phyloP scores from a whole-genome alignment of 2,888 invertebrate genomes.

The Drosophila quinaria region DNA sequence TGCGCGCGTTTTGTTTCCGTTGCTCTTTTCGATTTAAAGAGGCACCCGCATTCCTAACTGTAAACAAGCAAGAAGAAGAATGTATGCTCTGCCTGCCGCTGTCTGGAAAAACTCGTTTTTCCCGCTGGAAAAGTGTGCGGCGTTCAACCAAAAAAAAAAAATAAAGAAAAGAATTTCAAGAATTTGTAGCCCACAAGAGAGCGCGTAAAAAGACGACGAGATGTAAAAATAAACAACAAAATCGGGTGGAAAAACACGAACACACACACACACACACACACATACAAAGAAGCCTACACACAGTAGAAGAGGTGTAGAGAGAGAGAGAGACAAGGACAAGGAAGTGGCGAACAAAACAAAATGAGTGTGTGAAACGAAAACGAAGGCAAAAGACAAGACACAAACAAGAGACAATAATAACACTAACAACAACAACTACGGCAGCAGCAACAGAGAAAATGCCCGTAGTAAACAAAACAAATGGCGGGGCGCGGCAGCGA shows the following conservation, averaged over 20 bases:
- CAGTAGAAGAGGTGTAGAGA: conserved; percentile 13
- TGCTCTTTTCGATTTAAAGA: conserved; percentile 64
- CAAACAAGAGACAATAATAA: conserved; percentile 58
- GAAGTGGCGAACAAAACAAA: conserved; percentile 69
- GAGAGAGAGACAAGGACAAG: conserved; percentile 57
- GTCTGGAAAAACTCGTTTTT: conserved; percentile 80
- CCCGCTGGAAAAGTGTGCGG: conserved; percentile 77
- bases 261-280: no score
- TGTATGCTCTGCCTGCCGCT: conserved; percentile 54
- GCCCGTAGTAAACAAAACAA: conserved; percentile 62
- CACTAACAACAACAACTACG: conserved; percentile 37
- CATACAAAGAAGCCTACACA: conserved; percentile 1
- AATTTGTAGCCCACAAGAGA: conserved; percentile 69
- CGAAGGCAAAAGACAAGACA: conserved; percentile 63
- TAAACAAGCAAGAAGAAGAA: conserved; percentile 76
- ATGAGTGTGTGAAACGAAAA: conserved; percentile 53
- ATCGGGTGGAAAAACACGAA: conserved; percentile 60
- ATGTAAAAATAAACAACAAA: conserved; percentile 62
- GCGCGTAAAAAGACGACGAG: conserved; percentile 47
- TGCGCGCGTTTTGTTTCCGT: conserved; percentile 45
- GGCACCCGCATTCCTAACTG: conserved; percentile 76
- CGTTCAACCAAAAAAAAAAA: conserved; percentile 20
- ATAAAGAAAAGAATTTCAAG: conserved; percentile 72
- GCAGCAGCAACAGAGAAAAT: conserved; percentile 32
- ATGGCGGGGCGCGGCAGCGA: conserved; percentile 58